These are phyloP conservation scores for Andrena chrysosceles DNA, from an alignment of 2,888 invertebrate genomes.

Conservation along the genomic window DNA sequence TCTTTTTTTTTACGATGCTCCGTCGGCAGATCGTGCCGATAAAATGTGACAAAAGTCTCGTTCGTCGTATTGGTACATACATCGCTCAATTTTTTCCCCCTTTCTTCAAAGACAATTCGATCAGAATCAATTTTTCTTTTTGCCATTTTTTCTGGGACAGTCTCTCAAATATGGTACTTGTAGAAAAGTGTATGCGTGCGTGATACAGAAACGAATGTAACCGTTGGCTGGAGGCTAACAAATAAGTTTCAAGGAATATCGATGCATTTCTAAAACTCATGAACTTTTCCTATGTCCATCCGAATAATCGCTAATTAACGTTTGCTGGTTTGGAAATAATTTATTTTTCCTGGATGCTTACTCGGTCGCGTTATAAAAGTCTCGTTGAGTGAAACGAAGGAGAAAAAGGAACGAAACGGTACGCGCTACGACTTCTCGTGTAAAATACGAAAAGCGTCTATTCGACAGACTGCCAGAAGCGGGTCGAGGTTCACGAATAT, in stretches of 20 bases:
- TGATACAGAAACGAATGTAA: slow-evolving; percentile 17
- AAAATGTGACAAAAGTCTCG: slow-evolving; percentile 69
- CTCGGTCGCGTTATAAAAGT: slow-evolving; percentile 35
- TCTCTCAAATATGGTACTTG: slow-evolving; percentile 65
- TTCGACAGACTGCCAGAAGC: slow-evolving; percentile 66
- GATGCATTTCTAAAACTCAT: slow-evolving; percentile 1
- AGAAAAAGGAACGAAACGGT: not conserved
- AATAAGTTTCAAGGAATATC: slow-evolving; percentile 17
- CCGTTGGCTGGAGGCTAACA: not conserved
- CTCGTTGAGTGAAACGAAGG: slow-evolving; percentile 21
- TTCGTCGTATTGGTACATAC: slow-evolving; percentile 66
- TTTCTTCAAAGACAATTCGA: slow-evolving; percentile 43
- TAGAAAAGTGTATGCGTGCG: slow-evolving; percentile 49
- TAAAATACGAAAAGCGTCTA: slow-evolving; percentile 49
- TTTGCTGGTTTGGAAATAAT: slow-evolving; percentile 23
- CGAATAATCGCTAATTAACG: slow-evolving; percentile 21
- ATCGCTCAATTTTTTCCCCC: slow-evolving; percentile 42
- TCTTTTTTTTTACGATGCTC: slow-evolving; percentile 59
- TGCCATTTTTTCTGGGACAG: slow-evolving; percentile 61
- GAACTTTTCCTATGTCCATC: not conserved
- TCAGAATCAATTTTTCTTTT: slow-evolving; percentile 47
- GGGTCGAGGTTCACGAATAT: slow-evolving; percentile 39
- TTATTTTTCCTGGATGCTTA: slow-evolving; percentile 33
- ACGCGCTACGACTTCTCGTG: slow-evolving; percentile 18
- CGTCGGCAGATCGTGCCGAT: slow-evolving; percentile 55